phyloP scores from a whole-genome alignment of 2,113 vertebrate genomes.

The Cariama cristata region DNA sequence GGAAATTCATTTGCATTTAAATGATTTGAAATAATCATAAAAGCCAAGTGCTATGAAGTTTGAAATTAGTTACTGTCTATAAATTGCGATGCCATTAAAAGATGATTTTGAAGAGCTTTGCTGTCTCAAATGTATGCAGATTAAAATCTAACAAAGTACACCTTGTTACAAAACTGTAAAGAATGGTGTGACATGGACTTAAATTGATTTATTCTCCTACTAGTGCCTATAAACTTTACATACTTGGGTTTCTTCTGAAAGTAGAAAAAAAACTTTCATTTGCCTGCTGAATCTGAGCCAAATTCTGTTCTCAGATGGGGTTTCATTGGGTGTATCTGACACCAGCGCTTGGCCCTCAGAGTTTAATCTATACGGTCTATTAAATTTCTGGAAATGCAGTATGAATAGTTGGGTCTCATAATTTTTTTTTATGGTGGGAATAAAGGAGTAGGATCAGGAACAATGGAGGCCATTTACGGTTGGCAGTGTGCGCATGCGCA shows the following conservation, averaged over 20 bases:
- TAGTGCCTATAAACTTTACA: slow-evolving; percentile 71
- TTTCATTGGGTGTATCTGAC: slow-evolving; percentile 56
- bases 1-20: slow-evolving; percentile 92
- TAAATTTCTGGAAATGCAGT: slow-evolving; percentile 57
- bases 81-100: slow-evolving; percentile 87
- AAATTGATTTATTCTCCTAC: slow-evolving; percentile 81
- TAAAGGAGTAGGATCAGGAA: slow-evolving; percentile 38
- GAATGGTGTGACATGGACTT: slow-evolving; percentile 76
- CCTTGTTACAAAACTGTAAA: slow-evolving; percentile 85
- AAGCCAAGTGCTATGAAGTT: slow-evolving; percentile 91
- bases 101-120: slow-evolving; percentile 85
- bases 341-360: slow-evolving; percentile 40
- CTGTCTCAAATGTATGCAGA: slow-evolving; percentile 84
- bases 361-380: slow-evolving; percentile 56
- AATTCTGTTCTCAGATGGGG: slow-evolving; percentile 38
- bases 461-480: background rate
- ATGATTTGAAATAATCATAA: slow-evolving; percentile 91
- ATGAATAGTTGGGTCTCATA: slow-evolving; percentile 45
- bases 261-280: slow-evolving; percentile 49
- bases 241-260: slow-evolving; percentile 70
- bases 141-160: slow-evolving; percentile 87
- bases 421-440: slow-evolving; percentile 60
- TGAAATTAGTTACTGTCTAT: slow-evolving; percentile 92
- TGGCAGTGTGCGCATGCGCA: rapidly evolving
- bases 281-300: slow-evolving; percentile 47